Base-by-base conservation (phyloP, 30 jellyfish, hydroid and myxozoan genomes). In the Morbakka virulenta region DNA sequence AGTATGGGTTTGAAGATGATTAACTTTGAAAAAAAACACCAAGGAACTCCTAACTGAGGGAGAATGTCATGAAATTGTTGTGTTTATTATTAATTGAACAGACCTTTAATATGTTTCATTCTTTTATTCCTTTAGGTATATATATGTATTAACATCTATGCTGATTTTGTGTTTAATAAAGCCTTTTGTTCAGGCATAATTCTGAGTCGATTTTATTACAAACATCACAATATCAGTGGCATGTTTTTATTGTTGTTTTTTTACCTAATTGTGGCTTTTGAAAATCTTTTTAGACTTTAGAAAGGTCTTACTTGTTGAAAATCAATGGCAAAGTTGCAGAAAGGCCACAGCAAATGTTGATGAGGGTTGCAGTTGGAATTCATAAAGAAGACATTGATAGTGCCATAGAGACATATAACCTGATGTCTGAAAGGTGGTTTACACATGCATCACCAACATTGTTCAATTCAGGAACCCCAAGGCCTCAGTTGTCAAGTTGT, bases 381-480 rank as follows among this genome's bases (percentile, higher is more conserved):
- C 97, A 94, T 81, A 88, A 86, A 11, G 94, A 87, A 28, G 97
- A 94, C 79, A 88, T 94, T 64, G 99, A 88, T 77, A 89, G 95
- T 29, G 99, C 96, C 0, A 83, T 94, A 52, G 97, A 87, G 53
- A 94, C 99, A 21, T 94, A 94, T 77, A 88, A 94, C 50, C 69
- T 86, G 68, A 78, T 94, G 97, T 94, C 99, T 0, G 97, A 83
- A 35, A 83, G 72, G 28, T 94, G 97, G 97, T 94, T 87, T 83
- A 94, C 99, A 0, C 99, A 94, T 75, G 99, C 99, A 62, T 87
- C 99, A 3, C 99, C 99, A 20, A 94, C 99, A 0, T 67, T 94
- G 82, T 94, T 94, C 87, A 94, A 94, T 67, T 84, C 99, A 49
- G 99, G 99, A 22, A 87, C 99, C 0, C 96, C 96, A 0, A 82